Base-by-base conservation (phyloP, 2,888 invertebrate genomes). In the Agonopterix heracliana region DNA sequence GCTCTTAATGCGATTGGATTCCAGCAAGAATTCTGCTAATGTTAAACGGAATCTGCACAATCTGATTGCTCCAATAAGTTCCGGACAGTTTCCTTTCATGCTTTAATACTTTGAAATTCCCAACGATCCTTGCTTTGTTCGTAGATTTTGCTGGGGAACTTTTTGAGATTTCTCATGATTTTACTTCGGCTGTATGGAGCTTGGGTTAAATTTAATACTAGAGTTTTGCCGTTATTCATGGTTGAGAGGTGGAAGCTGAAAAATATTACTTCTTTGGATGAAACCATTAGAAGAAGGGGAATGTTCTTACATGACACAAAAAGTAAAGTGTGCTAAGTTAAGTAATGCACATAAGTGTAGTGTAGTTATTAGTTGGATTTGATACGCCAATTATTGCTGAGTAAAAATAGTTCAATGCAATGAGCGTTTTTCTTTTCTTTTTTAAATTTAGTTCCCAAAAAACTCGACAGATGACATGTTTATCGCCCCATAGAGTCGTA, bases 1-100 rank as follows among this genome's bases (percentile, higher is more conserved):
- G 68, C 72, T 71, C 76, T 76, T 84, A 84, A 85, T 83, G 74
- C 80, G 79, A 84, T 83, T 82, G 78, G 78, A 81, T 80, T 77
- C 72, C 66, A 65, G 69, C 69, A 82, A 79, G 81, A 82, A 85
- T 83, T 79, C 66, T 66, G 77, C 76, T 80, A 81, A 85, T 84
- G 78, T 82, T 79, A 70, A 81, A 75, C 75, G 84, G 81, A 82
- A 83, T 84, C 72, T 73, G 74, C 71, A 76, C 81, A 80, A 83
- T 85, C 82, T 79, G 78, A 81, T 81, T 81, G 79, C 80, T 83
- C 77, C 84, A 78, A 86, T 85, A 85, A 85, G 80, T 84, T 83
- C 75, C 72, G 74, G 77, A 73, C 80, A 80, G 77, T 81, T 81
- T 74, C 71, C 69, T 74, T 82, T 74, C 71, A 78, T 77, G 74